Percentiles rank a stretch among this genome's conserved stretches.
These are phyloP conservation scores for Cactoblastis cactorum DNA, from an alignment of 2,888 invertebrate species.

Conservation along the genomic window DNA sequence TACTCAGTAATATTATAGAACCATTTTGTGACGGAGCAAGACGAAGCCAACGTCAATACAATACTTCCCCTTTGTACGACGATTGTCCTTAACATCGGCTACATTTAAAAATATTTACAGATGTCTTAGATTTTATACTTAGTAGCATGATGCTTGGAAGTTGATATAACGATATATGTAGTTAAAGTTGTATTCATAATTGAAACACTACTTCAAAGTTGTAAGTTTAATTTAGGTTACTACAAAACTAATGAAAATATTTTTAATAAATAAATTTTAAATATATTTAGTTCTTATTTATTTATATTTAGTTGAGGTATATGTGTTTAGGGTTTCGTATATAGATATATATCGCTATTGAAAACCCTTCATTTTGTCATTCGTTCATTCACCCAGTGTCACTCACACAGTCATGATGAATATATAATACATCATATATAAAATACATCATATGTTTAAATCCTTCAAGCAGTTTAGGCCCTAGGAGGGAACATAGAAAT, in stretches of 20 bases:
- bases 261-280: not conserved
- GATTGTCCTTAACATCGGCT: constrained; percentile 17
- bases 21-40: constrained; percentile 46
- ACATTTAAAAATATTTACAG: constrained; percentile 12
- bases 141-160: constrained; percentile 27
- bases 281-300: not conserved
- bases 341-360: no score
- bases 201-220: constrained; percentile 29
- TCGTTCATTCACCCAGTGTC: no score
- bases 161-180: constrained; percentile 16
- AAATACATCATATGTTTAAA: no score
- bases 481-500: no score
- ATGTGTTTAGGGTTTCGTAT: no score
- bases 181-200: constrained; percentile 27
- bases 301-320: no score
- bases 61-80: constrained; percentile 16
- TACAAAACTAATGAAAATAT: constrained; percentile 37
- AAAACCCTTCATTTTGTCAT: no score
- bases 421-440: no score
- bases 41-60: constrained; percentile 32
- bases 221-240: constrained; percentile 41
- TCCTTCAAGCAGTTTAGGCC: no score
- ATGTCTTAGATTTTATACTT: no score
- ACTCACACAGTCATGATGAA: no score
- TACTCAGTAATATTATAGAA: constrained; percentile 73